Percentiles rank a stretch among this genome's conserved stretches.
Evolutionary conservation across 2,888 invertebrate species (phyloP).

Genomic region (Phasia obesa): DNA sequence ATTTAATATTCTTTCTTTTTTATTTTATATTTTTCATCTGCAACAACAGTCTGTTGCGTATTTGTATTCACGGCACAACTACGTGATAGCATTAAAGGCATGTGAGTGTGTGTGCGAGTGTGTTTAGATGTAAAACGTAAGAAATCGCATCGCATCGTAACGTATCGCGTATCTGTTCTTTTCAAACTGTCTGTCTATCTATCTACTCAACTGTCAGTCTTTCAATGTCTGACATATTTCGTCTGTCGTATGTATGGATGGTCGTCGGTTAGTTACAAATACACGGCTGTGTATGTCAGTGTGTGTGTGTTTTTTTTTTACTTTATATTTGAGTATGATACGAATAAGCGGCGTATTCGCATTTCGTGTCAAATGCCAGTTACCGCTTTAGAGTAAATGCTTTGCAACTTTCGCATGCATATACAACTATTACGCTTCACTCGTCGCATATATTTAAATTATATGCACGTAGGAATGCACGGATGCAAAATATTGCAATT

Average conservation of each 20-base stretch:
- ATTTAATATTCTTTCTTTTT: conserved; percentile 48
- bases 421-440: conserved; percentile 4
- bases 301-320: conserved; percentile 20
- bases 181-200: conserved; percentile 67
- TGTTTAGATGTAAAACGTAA: conserved; percentile 36
- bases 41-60: conserved; percentile 58
- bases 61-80: conserved; percentile 36
- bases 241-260: conserved; percentile 40
- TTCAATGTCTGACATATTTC: conserved; percentile 65
- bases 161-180: conserved; percentile 49
- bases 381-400: conserved; percentile 60
- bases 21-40: conserved; percentile 26
- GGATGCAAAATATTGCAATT: conserved; percentile 67
- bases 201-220: conserved; percentile 67
- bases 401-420: conserved; percentile 27
- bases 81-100: conserved; percentile 36
- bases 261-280: conserved; percentile 5
- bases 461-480: conserved; percentile 67
- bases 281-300: not conserved
- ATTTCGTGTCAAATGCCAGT: conserved; percentile 72
- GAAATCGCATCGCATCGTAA: conserved; percentile 20
- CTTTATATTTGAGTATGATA: conserved; percentile 54
- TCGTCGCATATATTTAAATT: conserved; percentile 26
- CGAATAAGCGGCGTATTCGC: conserved; percentile 66
- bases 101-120: not conserved